phyloP scores from a whole-genome alignment of 2,888 invertebrate genomes.

The Aleiodes leptofemur region DNA sequence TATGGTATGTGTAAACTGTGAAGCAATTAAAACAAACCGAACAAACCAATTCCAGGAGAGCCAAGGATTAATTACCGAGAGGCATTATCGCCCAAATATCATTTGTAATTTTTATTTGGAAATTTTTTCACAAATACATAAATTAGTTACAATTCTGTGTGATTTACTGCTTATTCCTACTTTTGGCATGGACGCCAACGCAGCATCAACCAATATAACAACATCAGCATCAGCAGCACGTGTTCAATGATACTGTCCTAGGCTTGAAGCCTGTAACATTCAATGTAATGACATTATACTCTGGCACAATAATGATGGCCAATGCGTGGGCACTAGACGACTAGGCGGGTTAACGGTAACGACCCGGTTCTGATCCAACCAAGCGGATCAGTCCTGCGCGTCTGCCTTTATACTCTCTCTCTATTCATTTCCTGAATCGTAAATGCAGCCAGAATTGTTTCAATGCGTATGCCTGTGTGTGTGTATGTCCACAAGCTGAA shows the following conservation, averaged over 20 bases:
- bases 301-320: slow-evolving; percentile 63
- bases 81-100: slow-evolving; percentile 3
- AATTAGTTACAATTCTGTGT: no score
- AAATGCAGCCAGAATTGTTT: slow-evolving; percentile 34
- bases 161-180: no score
- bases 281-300: slow-evolving; percentile 65
- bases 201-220: slow-evolving; percentile 46
- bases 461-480: slow-evolving; percentile 47
- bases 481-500: slow-evolving; percentile 29
- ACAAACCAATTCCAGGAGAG: slow-evolving; percentile 10
- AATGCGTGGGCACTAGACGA: slow-evolving; percentile 61
- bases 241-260: slow-evolving; percentile 25
- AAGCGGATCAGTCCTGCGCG: slow-evolving; percentile 24
- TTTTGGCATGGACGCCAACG: no score
- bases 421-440: slow-evolving; percentile 58
- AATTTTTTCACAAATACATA: no score
- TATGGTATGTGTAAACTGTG: slow-evolving; percentile 33
- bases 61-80: slow-evolving; percentile 26
- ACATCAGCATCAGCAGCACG: slow-evolving; percentile 45
- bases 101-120: neutral
- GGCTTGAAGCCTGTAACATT: slow-evolving; percentile 51
- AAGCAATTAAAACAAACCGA: slow-evolving; percentile 34
- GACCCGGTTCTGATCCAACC: slow-evolving; percentile 42
- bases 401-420: slow-evolving; percentile 38
- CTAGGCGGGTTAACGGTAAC: slow-evolving; percentile 61